Evolutionary conservation across 1,140 invertebrate genomes (phyloP), one percentile per base, ranked within the genome.

Genomic region (Drosophila repletoides): DNA sequence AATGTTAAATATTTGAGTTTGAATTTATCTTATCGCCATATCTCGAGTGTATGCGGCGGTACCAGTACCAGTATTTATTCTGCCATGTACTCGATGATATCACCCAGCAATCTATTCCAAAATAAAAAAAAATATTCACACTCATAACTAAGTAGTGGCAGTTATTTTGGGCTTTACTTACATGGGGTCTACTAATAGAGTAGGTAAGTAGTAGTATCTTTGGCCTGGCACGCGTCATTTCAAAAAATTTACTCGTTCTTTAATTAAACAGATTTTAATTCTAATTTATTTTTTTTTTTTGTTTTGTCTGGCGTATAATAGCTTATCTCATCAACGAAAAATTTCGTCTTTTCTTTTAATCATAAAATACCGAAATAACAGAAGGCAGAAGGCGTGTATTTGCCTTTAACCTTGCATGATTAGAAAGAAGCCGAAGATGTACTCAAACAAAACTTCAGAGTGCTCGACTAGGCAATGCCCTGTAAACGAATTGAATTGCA

Each of bases 1-100:
- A 79, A 68, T 84, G 80, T 86, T 75, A 84, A 84, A 84, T 84
- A 84, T 84, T 84, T 84, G 80, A 72, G 49, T 59, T 79, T 10
- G 66, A 84, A 72, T 86, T 83, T 86, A 79, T 84, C 79, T 84
- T 84, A 84, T 84, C 79, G 65, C 76, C 22, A 49, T 28, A 65
- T 65, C 61, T 58, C 43, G 45, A 49, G 22, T 24, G 61, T 31
- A 45, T 26, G 31, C 49, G 19, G 43, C 22, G 46, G 46, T 43
- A 72, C 33, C 14, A 40, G 15, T 53, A 24, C 41, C 43, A 40
- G 26, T 76, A 75, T 81, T 69, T 81, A 68, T 65, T 72, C 53
- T 64, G 33, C 63, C 48, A 55, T 34, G 34, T 51, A 26, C 19
- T 31, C 21, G 64, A 33, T 75, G 72, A 69, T 75, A 75, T 68